A percentile compares a stretch with the other conserved stretches of the same genome.
Evolutionary conservation across 2,888 invertebrate genomes (phyloP).

Genomic region (Notodonta ziczac): DNA sequence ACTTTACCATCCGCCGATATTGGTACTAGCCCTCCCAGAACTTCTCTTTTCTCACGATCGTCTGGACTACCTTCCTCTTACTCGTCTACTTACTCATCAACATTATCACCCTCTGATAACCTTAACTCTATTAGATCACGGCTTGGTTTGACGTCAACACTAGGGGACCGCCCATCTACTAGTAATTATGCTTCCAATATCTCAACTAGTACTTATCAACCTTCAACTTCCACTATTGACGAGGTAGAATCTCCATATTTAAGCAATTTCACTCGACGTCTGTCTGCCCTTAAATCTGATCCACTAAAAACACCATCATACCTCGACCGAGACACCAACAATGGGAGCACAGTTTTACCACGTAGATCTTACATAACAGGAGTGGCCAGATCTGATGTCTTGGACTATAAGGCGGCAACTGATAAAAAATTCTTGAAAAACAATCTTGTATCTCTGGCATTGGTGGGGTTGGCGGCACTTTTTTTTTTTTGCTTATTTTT

Average conservation of each 20-base stretch:
- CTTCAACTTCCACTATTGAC: conserved; percentile 70
- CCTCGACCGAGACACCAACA: conserved; percentile 69
- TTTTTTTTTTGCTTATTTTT: conserved; percentile 88
- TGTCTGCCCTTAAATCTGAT: conserved; percentile 79
- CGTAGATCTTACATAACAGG: conserved; percentile 72
- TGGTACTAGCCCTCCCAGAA: conserved; percentile 65
- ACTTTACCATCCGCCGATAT: conserved; percentile 64
- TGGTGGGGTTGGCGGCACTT: conserved; percentile 85
- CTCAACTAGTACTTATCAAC: conserved; percentile 62
- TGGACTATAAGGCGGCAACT: conserved; percentile 69
- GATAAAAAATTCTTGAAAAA: conserved; percentile 83
- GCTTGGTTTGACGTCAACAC: conserved; percentile 78
- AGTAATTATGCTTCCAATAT: conserved; percentile 63
- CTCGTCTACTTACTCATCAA: conserved; percentile 57
- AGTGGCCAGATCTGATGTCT: conserved; percentile 64
- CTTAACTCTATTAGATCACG: conserved; percentile 85
- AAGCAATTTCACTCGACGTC: conserved; percentile 88
- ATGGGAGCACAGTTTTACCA: conserved; percentile 66
- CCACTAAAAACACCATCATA: conserved; percentile 56
- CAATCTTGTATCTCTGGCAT: conserved; percentile 86
- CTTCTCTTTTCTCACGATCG: conserved; percentile 73
- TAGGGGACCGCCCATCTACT: conserved; percentile 65
- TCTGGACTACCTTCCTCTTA: conserved; percentile 60
- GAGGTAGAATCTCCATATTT: conserved; percentile 88
- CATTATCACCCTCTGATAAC: conserved; percentile 75